Percentiles rank a stretch among this genome's conserved stretches.
Evolutionary conservation across 2,888 invertebrate genomes (phyloP).

Genomic region (Ypsolopha scabrella): DNA sequence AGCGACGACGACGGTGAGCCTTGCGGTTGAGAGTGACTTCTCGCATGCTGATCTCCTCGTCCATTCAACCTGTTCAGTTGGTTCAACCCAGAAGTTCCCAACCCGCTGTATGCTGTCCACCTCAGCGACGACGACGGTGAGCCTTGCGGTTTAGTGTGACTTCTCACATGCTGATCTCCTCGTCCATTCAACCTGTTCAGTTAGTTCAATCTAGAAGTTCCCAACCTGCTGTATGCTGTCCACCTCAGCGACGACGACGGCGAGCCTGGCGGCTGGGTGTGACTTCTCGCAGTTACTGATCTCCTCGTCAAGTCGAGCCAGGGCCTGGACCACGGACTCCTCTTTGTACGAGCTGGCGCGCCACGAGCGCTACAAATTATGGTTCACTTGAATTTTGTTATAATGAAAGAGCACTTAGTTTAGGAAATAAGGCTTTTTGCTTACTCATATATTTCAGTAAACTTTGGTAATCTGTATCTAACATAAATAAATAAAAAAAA

Average conservation of each 20-base stretch:
- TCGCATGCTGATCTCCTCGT: constrained; percentile 48
- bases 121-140: constrained; percentile 46
- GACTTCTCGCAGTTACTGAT: constrained; percentile 38
- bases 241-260: constrained; percentile 45
- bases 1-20: constrained; percentile 43
- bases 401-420: neutral
- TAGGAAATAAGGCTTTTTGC: neutral
- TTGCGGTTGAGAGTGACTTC: constrained; percentile 36
- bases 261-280: constrained; percentile 42
- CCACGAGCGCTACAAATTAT: constrained; percentile 17
- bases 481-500: neutral
- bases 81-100: neutral
- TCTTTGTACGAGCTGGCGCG: constrained; percentile 20
- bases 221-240: constrained; percentile 46
- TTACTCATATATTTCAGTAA: neutral
- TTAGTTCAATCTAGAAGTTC: neutral
- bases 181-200: neutral
- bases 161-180: constrained; percentile 45
- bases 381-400: neutral
- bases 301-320: constrained; percentile 45
- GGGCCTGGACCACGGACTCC: constrained; percentile 47
- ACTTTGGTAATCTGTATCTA: too few relatives aligned
- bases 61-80: constrained; percentile 17
- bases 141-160: constrained; percentile 37
- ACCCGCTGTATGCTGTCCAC: constrained; percentile 51